Base-by-base conservation (phyloP, 2,797 vertebrate genomes). In the Xyrichtys novacula region DNA sequence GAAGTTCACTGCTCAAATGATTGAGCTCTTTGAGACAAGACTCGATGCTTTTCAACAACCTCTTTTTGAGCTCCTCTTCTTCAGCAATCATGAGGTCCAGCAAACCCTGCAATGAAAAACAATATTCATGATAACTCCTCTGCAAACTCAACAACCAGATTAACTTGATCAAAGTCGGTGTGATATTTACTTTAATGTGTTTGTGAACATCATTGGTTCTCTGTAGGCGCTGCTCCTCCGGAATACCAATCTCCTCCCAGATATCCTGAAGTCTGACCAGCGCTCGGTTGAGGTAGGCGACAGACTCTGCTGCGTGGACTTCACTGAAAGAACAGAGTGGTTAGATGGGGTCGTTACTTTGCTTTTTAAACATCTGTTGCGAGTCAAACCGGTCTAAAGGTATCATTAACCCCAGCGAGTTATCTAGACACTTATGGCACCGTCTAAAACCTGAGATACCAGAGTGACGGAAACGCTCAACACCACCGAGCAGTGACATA, bases 171-270 rank as follows among this genome's bases (percentile, higher is more conserved):
- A 12, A 8, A 28, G 31, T 1, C 2, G 1, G 16, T 5, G 8
- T 5, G 0, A 7, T 23, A 62, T 94, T 79, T 80, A 97, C 97
- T 92, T 98, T 95, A 52, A 98, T 94, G 70, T 98, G 95, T 62
- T 94, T 94, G 74, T 95, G 93, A 0, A 97, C 96, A 0, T 93
- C 93, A 2, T 94, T 93, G 0, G 96, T 97, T 63, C 97, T 95
- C 78, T 96, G 93, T 12, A 97, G 47, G 0, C 97, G 93, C 88
- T 97, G 96, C 59, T 98, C 95, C 82, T 99, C 97, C 0, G 95
- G 94, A 71, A 99, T 97, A 1, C 98, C 97, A 6, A 99, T 98
- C 80, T 97, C 93, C 31, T 98, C 97, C 97, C 97, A 98, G 38
- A 99, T 98, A 39, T 94, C 94, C 71, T 94, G 94, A 67, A 99